A percentile compares a stretch with the other conserved stretches of the same genome.
Conservation (phyloP, 2,888 invertebrate species). For the Cataglyphis livida region DNA sequence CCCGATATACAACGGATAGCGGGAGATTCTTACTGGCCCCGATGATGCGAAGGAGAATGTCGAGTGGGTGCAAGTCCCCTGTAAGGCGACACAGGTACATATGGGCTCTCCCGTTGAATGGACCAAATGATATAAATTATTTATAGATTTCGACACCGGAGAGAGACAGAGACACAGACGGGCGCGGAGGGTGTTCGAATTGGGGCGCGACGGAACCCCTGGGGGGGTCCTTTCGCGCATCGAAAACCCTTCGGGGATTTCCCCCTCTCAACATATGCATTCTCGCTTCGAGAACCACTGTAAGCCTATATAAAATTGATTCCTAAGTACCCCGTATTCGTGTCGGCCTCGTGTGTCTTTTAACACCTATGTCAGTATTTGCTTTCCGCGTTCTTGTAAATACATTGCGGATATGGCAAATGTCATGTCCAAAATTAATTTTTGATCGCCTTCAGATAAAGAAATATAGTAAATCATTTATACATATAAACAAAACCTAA, state of each 20-base stretch:
- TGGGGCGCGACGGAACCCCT: conserved; percentile 78
- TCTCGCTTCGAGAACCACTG: conserved; percentile 72
- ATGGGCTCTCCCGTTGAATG: conserved; percentile 82
- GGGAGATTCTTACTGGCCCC: conserved; percentile 6
- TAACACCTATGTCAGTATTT: conserved; percentile 79
- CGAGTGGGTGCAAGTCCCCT: conserved; percentile 75
- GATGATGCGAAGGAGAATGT: conserved; percentile 55
- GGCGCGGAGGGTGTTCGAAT: conserved; percentile 62
- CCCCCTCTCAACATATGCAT: conserved; percentile 84
- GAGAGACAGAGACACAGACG: conserved; percentile 68
- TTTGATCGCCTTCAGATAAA: background rate
- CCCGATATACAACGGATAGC: background rate
- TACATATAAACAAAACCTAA: background rate
- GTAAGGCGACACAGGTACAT: conserved; percentile 85
- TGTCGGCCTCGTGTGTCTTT: conserved; percentile 78
- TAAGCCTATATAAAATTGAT: conserved; percentile 82
- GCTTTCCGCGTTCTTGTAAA: background rate
- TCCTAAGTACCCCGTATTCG: conserved; percentile 83
- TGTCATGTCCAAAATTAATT: background rate
- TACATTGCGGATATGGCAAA: background rate
- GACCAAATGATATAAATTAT: conserved; percentile 85
- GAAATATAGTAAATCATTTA: background rate
- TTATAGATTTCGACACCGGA: conserved; percentile 85
- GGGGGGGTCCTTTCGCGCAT: conserved; percentile 84
- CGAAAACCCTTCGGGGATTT: conserved; percentile 80